Conservation (phyloP, 2,888 invertebrate species). For the Eucera pruinosa region DNA sequence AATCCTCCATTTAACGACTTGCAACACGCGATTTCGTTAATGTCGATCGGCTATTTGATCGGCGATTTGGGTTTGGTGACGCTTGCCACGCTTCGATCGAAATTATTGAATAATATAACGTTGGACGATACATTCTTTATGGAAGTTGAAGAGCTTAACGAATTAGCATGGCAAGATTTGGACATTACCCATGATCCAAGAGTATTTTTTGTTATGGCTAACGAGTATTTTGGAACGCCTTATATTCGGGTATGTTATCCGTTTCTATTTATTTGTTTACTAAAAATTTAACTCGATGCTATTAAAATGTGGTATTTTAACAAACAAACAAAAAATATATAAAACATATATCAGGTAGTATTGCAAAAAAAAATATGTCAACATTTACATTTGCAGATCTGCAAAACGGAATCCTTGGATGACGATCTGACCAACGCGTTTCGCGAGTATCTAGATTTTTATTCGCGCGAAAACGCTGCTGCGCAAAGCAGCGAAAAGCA, state of each 20-base stretch:
- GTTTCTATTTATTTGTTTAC: background rate
- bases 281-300: too few relatives aligned
- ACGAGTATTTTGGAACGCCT: slow-evolving; percentile 78
- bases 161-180: slow-evolving; percentile 80
- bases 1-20: slow-evolving; percentile 73
- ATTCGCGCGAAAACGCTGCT: slow-evolving; percentile 36
- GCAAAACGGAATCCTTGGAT: slow-evolving; percentile 74
- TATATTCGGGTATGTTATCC: slow-evolving; percentile 69
- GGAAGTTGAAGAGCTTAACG: slow-evolving; percentile 79
- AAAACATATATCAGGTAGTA: too few relatives aligned
- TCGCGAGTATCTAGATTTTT: slow-evolving; percentile 71
- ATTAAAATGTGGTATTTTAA: too few relatives aligned
- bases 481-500: slow-evolving; percentile 12
- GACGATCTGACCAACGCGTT: slow-evolving; percentile 69
- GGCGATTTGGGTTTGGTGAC: slow-evolving; percentile 82
- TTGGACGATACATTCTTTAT: slow-evolving; percentile 69
- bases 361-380: too few relatives aligned
- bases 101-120: slow-evolving; percentile 73
- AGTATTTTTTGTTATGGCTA: slow-evolving; percentile 79
- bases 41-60: slow-evolving; percentile 80
- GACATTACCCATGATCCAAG: slow-evolving; percentile 79
- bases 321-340: too few relatives aligned
- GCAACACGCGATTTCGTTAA: slow-evolving; percentile 73
- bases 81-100: slow-evolving; percentile 77
- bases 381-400: slow-evolving; percentile 76